Evolutionary conservation across 2,113 vertebrate genomes (phyloP), one percentile per base, ranked within the genome.

Genomic region (Alethe diademata): DNA sequence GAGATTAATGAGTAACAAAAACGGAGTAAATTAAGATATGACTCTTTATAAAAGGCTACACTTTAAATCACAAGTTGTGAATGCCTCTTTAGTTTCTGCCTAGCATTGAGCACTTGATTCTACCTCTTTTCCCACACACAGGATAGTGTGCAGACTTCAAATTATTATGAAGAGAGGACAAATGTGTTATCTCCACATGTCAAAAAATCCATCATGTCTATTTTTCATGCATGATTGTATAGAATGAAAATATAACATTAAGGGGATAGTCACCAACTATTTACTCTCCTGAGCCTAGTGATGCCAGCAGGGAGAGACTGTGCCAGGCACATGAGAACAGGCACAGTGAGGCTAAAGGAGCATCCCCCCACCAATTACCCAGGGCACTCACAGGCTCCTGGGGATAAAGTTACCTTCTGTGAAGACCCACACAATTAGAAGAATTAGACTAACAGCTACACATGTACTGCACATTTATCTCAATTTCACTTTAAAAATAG

Each of bases 371-470:
- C 33, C 78, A 60, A 71, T 60, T 47, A 54, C 20, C 51, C 18
- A 3, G 76, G 72, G 80, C 84, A 50, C 80, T 86, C 61, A 14
- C 8, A 11, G 84, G 72, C 86, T 78, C 73, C 11, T 13, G 33
- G 78, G 87, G 84, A 89, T 62, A 19, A 76, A 88, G 72, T 64
- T 25, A 62, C 48, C 81, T 70, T 67, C 93, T 81, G 84, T 35
- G 56, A 71, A 67, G 74, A 82, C 48, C 61, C 89, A 53, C 79
- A 89, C 69, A 64, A 93, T 89, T 78, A 89, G 76, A 73, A 86
- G 69, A 91, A 88, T 93, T 87, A 89, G 80, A 75, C 76, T 45
- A 96, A 73, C 48, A 78, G 89, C 53, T 84, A 78, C 58, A 86
- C 62, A 53, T 38, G 19, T 40, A 82, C 14, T 71, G 66, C 66